Conservation (phyloP, 2,113 vertebrate species). For the Reinhardtius hippoglossoides region DNA sequence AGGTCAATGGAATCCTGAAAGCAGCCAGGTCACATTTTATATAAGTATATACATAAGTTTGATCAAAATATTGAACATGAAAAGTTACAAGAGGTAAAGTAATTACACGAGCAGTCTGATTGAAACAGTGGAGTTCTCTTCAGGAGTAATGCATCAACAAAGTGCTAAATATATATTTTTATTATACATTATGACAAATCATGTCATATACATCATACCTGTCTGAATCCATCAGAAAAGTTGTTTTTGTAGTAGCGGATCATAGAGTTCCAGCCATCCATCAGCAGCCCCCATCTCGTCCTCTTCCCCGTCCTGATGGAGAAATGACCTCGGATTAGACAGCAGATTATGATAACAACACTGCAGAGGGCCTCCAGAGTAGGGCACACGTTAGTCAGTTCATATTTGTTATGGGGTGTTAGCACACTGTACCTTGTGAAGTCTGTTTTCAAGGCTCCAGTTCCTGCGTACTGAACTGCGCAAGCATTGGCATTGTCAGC, state of each 20-base stretch:
- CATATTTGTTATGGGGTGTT: background rate
- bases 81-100: too few relatives aligned
- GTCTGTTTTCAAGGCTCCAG: constrained; percentile 97
- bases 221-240: constrained; percentile 98
- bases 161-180: background rate
- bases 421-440: constrained; percentile 88
- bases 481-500: constrained; percentile 99
- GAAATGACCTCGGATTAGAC: background rate
- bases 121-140: background rate
- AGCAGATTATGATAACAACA: fast-evolving
- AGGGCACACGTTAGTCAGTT: background rate
- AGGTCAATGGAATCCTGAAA: constrained; percentile 94
- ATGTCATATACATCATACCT: constrained; percentile 78
- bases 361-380: background rate
- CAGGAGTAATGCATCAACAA: background rate
- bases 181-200: too few relatives aligned
- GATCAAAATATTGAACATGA: background rate
- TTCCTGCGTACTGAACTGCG: constrained; percentile 97
- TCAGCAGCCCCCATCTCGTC: constrained; percentile 93
- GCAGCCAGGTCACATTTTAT: background rate
- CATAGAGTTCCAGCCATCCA: constrained; percentile 98
- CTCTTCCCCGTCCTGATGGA: constrained; percentile 92
- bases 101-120: too few relatives aligned
- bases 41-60: too few relatives aligned
- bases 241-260: constrained; percentile 99